Evolutionary conservation across 2,888 invertebrate species (phyloP), one percentile per base, ranked within the genome.

Genomic region (Zaprionus lineosus): DNA sequence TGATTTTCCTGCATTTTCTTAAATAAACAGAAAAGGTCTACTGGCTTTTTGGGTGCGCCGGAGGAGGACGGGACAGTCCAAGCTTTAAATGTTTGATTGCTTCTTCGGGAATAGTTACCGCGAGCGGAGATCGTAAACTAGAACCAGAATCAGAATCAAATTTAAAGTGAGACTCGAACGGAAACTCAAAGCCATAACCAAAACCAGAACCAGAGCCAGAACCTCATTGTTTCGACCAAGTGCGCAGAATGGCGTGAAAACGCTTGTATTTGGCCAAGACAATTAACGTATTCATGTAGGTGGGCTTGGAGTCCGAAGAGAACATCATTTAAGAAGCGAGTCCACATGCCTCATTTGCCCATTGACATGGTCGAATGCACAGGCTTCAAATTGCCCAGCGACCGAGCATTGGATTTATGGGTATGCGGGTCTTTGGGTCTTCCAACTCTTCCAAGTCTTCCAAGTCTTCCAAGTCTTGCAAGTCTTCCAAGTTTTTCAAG

Each of bases 171-270:
- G n/a, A n/a, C n/a, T n/a, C n/a, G n/a, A n/a, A n/a, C n/a, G n/a
- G n/a, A n/a, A n/a, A n/a, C n/a, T 3, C 19, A 19, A 5, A 19
- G 19, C 55, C 61, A 47, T 59, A 19, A 41, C 12, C 31, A 34
- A 12, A 7, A 39, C 9, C 4, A 14, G 26, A 28, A 26, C 6
- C 26, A 6, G 2, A 28, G 8, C 8, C 21, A 39, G 24, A 36
- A 57, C 57, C 48, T 44, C 11, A 11, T 11, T 8, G n/a, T 15
- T 34, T 12, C 28, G 11, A 7, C 50, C 2, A 72, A 69, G 74
- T 78, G 82, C 72, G 62, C 76, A 78, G 72, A 78, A 82, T 72
- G 82, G 82, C 84, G 82, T 82, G 84, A 82, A 82, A 82, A 82
- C 79, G 82, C 82, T 82, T 84, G 82, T 82, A 82, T 65, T 74